A percentile compares a stretch with the other conserved stretches of the same genome.
Conservation (phyloP, 2,888 invertebrate species). For the Scrobipalpa atriplicella region DNA sequence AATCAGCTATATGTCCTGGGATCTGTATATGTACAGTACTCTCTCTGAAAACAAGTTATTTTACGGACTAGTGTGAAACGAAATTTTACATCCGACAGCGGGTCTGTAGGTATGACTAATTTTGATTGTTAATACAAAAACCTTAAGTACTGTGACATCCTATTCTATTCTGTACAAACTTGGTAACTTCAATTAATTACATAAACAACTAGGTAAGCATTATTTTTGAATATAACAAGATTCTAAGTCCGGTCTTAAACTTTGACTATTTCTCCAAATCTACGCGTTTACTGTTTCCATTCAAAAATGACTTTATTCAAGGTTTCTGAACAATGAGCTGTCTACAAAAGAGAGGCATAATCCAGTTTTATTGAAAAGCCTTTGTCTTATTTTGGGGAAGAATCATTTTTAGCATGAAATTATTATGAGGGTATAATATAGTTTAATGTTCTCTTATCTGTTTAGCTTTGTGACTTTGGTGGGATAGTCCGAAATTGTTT, state of each 20-base stretch:
- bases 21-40: too few species aligned
- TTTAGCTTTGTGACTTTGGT: neutral
- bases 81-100: too few species aligned
- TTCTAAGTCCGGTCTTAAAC: neutral
- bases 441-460: neutral
- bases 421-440: neutral
- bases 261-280: neutral
- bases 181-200: too few species aligned
- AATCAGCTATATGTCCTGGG: too few species aligned
- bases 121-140: too few species aligned
- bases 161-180: too few species aligned
- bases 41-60: too few species aligned
- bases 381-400: conserved; percentile 2
- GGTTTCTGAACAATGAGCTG: neutral
- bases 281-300: neutral
- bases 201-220: too few species aligned
- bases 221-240: neutral
- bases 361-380: conserved; percentile 18
- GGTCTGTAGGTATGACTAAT: too few species aligned
- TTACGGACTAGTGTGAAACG: too few species aligned
- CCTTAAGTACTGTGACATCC: too few species aligned
- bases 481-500: neutral
- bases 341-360: conserved; percentile 2
- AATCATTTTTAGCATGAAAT: neutral
- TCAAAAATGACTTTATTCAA: neutral